phyloP scores from a whole-genome alignment of 2,888 invertebrate genomes.

The Hypomecis punctinalis region DNA sequence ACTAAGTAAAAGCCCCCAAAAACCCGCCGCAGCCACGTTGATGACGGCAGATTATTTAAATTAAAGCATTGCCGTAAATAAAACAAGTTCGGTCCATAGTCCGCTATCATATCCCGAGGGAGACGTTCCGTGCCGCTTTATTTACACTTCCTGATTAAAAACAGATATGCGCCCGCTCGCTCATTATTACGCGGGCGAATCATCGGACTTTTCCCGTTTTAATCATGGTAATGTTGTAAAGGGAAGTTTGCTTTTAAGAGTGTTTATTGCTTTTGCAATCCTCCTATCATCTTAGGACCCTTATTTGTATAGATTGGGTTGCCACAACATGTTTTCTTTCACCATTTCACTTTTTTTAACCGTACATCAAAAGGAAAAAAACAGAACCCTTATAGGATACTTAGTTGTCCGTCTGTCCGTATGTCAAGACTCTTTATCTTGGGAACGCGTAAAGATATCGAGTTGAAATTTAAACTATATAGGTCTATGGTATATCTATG shows the following conservation, averaged over 20 bases:
- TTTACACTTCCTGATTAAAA: conserved; percentile 45
- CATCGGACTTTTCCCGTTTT: conserved; percentile 7
- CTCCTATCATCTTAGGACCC: too few species aligned
- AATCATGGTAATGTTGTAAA: neutral
- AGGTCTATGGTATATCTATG: too few species aligned
- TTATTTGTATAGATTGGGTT: too few species aligned
- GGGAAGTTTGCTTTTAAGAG: neutral
- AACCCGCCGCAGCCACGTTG: conserved; percentile 18
- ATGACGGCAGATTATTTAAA: conserved; percentile 38
- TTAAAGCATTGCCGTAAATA: conserved; percentile 39
- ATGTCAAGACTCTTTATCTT: too few species aligned
- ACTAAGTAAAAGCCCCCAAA: conserved; percentile 25
- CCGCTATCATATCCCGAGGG: conserved; percentile 35
- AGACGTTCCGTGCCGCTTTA: conserved; percentile 33
- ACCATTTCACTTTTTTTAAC: too few species aligned
- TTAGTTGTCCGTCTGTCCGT: too few species aligned
- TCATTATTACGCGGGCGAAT: conserved; percentile 28
- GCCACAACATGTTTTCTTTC: too few species aligned
- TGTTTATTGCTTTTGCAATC: neutral
- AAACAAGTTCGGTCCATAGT: conserved; percentile 34
- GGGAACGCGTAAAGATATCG: too few species aligned
- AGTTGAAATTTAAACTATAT: too few species aligned
- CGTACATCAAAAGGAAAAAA: too few species aligned
- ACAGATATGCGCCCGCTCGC: conserved; percentile 32
- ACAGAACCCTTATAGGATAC: too few species aligned